Evolutionary conservation across 2,797 vertebrate genomes (phyloP), one percentile per base, ranked within the genome.

Genomic region (Huso huso): DNA sequence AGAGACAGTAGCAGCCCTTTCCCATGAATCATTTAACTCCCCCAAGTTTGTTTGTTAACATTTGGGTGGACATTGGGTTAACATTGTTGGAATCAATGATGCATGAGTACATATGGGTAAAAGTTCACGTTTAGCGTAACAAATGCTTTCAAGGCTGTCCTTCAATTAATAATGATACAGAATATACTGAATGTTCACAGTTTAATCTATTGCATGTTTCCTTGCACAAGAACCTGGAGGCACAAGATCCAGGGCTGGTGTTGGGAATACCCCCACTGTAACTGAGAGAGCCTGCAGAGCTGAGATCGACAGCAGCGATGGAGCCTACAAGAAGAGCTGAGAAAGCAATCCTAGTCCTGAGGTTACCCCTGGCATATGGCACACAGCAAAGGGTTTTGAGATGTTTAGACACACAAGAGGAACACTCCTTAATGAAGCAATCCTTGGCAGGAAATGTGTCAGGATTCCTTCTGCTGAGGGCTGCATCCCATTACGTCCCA

Each of bases 331-430:
- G 23, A 58, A 66, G 3, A 10, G 62, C 64, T 66, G 64, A 66
- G 51, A 7, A 55, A 8, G 64, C 64, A 62, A 3, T 49, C 52
- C 51, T 51, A 13, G 61, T 48, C 50, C 37, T 18, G 64, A 51
- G 64, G 64, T 63, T 64, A 13, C 18, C 48, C 66, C 37, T 49
- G 18, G 51, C 70, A 65, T 61, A 64, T 62, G 69, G 66, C 18
- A 53, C 23, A 58, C 8, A n/a, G 12, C 13, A 10, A 7, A 62
- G 23, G 55, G 55, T 69, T 48, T n/a, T 48, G 8, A 53, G 37
- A 61, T 59, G 11, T 8, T 63, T 55, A 61, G 9, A 62, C 13
- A 12, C 61, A 65, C 63, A 53, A 65, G 49, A 53, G 23, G 49
- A 48, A 23, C 12, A 64, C 13, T 63, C 62, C 49, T 61, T 37